A percentile compares a stretch with the other conserved stretches of the same genome.
Conservation (phyloP, 2,888 invertebrate genomes). For the Nysson spinosus region DNA sequence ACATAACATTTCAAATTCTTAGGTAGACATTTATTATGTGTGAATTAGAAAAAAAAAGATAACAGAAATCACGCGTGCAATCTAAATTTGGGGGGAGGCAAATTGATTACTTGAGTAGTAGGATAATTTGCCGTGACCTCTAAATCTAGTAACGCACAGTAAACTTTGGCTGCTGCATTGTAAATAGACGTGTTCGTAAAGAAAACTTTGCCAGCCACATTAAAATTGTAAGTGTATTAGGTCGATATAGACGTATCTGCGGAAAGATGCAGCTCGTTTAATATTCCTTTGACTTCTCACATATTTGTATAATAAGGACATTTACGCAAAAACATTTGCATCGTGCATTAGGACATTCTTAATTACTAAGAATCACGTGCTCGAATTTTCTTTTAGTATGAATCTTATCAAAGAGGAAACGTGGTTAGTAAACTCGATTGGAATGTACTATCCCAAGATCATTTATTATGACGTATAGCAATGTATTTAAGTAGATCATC, state of each 20-base stretch:
- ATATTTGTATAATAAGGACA: constrained; percentile 46
- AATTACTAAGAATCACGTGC: constrained; percentile 11
- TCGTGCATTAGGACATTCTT: constrained; percentile 35
- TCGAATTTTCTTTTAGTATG: constrained; percentile 35
- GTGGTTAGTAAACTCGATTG: constrained; percentile 29
- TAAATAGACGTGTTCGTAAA: constrained; percentile 44
- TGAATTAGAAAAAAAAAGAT: constrained; percentile 45
- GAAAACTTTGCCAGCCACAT: constrained; percentile 37
- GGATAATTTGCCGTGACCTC: constrained; percentile 29
- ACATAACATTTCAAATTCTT: constrained; percentile 45
- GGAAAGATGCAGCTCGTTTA: constrained; percentile 43
- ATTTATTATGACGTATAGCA: constrained; percentile 17
- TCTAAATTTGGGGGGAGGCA: constrained; percentile 45
- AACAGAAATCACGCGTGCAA: constrained; percentile 37
- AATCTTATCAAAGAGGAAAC: constrained; percentile 28
- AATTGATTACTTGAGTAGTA: constrained; percentile 18
- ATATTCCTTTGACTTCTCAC: constrained; percentile 44
- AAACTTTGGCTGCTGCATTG: constrained; percentile 42
- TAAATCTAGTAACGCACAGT: constrained; percentile 35
- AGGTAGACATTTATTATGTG: constrained; percentile 63
- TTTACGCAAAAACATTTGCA: constrained; percentile 29
- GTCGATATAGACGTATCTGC: constrained; percentile 16
- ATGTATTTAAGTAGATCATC: constrained; percentile 58
- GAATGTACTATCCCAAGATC: constrained; percentile 16
- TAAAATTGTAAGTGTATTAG: constrained; percentile 23